Evolutionary conservation across 2,113 vertebrate species (phyloP).

Genomic region (Tylochromis polylepis): DNA sequence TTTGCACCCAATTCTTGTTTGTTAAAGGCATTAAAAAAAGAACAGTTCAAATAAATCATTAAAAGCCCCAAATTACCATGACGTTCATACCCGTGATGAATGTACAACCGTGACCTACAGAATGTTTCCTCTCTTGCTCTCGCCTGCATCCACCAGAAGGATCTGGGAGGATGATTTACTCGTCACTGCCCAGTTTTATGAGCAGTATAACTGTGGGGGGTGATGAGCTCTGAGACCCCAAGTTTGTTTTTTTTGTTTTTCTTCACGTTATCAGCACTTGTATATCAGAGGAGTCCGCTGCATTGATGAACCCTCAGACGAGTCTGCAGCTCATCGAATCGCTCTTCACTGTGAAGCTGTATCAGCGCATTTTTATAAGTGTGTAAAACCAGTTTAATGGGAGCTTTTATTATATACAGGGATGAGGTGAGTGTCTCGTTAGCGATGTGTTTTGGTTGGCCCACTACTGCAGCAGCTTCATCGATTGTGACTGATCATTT

Average conservation of each 20-base stretch:
- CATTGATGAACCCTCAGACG: no score
- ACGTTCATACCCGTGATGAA: background rate
- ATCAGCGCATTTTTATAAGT: background rate
- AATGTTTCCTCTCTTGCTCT: background rate
- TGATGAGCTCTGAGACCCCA: background rate
- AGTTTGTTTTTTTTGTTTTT: no score
- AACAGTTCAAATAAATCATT: background rate
- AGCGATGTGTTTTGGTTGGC: background rate
- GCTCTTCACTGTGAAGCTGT: no score
- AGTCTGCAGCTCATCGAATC: background rate
- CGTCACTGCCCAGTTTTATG: background rate
- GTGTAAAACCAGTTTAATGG: background rate
- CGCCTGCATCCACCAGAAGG: background rate
- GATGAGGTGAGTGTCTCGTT: background rate
- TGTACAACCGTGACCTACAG: background rate
- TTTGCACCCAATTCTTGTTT: background rate
- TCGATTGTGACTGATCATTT: background rate
- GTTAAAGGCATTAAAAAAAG: background rate
- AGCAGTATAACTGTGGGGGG: background rate
- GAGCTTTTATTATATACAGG: background rate
- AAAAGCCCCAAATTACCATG: background rate
- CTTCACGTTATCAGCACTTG: background rate
- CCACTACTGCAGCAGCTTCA: background rate
- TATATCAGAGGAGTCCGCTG: background rate
- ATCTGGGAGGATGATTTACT: background rate